Evolutionary conservation across 2,888 invertebrate species (phyloP), one percentile per base, ranked within the genome.

Genomic region (Tinea pellionella): DNA sequence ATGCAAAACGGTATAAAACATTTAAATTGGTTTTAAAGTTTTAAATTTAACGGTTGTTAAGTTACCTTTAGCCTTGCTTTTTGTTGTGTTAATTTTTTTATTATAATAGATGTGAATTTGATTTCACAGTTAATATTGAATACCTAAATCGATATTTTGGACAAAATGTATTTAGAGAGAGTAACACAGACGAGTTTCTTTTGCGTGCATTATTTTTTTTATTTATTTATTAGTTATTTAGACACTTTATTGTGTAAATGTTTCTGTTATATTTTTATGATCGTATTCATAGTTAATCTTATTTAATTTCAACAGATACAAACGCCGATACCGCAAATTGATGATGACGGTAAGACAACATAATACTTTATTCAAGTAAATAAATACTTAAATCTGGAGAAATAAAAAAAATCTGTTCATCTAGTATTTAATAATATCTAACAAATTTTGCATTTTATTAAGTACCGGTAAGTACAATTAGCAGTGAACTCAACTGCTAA

Each of bases 251-350:
- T n/a, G n/a, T n/a, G n/a, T n/a, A n/a, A n/a, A n/a, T n/a, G n/a
- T n/a, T n/a, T n/a, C 24, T 24, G 6, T 24, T 24, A n/a, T 24
- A 24, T 24, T 24, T 3, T 24, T 24, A 24, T 24, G 24, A 24
- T 24, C 24, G 24, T 24, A 24, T 24, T 3, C n/a, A 37, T 37
- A 37, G 9, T 37, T 37, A 2, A 37, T 30, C 9, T 37, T 37
- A 2, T 9, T 42, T 59, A 18, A 67, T 71, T 63, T 64, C 72
- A 89, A 6, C 79, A 96, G 96, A 95, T 95, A 82, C 93, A 96
- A 88, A 90, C 92, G 18, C 92, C 94, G 0, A 90, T 96, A 65
- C 95, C 95, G 41, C 90, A 92, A 76, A 94, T 95, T 59, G 88
- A 88, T 18, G 92, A 92, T 30, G 89, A 93, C 80, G 94, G 94